Evolutionary conservation across 2,113 vertebrate species (phyloP), one percentile per base, ranked within the genome.

Genomic region (Rhadina sibilatrix): DNA sequence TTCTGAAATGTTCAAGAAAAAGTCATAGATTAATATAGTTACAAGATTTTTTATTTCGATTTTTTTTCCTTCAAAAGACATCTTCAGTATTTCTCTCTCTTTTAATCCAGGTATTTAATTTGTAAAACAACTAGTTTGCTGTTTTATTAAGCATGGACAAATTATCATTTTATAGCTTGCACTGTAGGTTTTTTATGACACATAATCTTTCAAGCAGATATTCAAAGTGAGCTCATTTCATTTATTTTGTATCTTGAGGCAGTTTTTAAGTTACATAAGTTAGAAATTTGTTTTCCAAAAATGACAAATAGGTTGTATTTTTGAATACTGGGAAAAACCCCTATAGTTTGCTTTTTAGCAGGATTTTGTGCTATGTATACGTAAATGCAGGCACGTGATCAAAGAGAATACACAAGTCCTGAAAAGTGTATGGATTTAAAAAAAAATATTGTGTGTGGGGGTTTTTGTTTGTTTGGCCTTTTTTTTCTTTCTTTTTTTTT

Each of bases 31-130:
- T 64, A 9, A 5, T 50, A 16, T 6, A 47, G 15, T 25, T 54
- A 15, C 0, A 59, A 21, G 22, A 13, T 7, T 42, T 54, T n/a
- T 7, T 42, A 54, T 76, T 68, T 4, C 1, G 3, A 2, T 15
- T 44, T 87, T n/a, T 60, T 61, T 77, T 82, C 4, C 2, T 24
- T 25, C 17, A 5, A 49, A 38, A 42, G 33, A 59, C 5, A 0
- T 76, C 6, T 40, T 52, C 31, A 30, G 2, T 82, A 22, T 61
- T 90, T 70, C 87, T 46, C 5, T 50, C 30, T 61, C 30, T 57
- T 78, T 84, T 54, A 78, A 50, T 66, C 7, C 11, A 38, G 6
- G 10, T 68, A 20, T 38, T 72, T 42, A 30, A 5, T 66, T 75
- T 27, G 4, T 87, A 30, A 21, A 25, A 15, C 30, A 82, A 8